Conservation (phyloP, 2,888 invertebrate species). For the Eudemis profundana region DNA sequence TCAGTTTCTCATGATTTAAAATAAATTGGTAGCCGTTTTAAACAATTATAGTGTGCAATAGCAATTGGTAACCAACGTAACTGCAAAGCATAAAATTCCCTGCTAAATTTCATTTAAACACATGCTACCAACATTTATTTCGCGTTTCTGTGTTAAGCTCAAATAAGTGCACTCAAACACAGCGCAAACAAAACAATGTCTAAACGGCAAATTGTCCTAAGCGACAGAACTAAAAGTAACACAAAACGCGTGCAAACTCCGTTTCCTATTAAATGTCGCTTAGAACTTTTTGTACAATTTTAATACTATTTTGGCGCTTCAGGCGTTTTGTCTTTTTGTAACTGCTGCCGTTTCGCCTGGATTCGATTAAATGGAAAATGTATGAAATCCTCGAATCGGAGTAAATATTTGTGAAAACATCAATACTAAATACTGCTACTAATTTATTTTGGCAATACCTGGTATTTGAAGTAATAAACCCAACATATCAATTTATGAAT, state of each 20-base stretch:
- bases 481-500: too few relatives aligned
- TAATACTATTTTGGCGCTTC: not conserved
- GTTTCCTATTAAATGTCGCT: not conserved
- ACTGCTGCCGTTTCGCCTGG: not conserved
- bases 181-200: not conserved
- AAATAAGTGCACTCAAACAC: not conserved
- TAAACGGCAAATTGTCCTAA: not conserved
- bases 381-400: too few relatives aligned
- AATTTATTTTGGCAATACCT: too few relatives aligned
- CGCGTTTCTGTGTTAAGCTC: not conserved
- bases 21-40: not conserved
- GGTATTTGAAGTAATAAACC: too few relatives aligned
- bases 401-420: too few relatives aligned
- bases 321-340: not conserved
- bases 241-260: not conserved
- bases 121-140: not conserved
- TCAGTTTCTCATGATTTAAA: too few relatives aligned
- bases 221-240: not conserved
- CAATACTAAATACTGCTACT: too few relatives aligned
- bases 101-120: not conserved
- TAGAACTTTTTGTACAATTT: not conserved
- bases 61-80: not conserved
- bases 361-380: not conserved
- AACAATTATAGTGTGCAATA: too few relatives aligned
- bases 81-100: not conserved